Conservation (phyloP, 1,140 invertebrate genomes). For the Plectrocnemia conspersa region DNA sequence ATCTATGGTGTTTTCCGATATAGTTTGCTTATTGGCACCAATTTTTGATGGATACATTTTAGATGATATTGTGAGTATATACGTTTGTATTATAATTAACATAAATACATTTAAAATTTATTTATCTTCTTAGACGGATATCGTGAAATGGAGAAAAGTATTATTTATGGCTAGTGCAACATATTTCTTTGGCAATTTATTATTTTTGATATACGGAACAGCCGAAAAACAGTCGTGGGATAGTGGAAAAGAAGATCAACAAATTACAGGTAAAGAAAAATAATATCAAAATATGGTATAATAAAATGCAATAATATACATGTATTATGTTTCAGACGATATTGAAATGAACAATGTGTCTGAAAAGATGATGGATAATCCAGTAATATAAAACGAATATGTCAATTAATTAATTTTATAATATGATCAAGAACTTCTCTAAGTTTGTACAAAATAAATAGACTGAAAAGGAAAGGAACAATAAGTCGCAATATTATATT, state of each 20-base stretch:
- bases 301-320: too few species aligned
- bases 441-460: too few species aligned
- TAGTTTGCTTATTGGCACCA: neutral
- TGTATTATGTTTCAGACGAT: too few species aligned
- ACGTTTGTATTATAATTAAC: neutral
- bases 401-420: too few species aligned
- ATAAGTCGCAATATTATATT: too few species aligned
- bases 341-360: too few species aligned
- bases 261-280: neutral
- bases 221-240: constrained; percentile 9
- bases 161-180: neutral
- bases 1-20: neutral
- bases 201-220: constrained; percentile 15
- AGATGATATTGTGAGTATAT: neutral
- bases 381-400: too few species aligned
- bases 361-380: too few species aligned
- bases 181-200: constrained; percentile 12
- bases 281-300: constrained; percentile 6
- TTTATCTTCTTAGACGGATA: neutral
- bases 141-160: constrained; percentile 7
- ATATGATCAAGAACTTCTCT: too few species aligned
- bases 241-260: neutral
- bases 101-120: neutral
- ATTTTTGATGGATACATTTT: neutral
- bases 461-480: too few species aligned